Evolutionary conservation across 2,113 vertebrate species (phyloP), one percentile per base, ranked within the genome.

Genomic region (Percina caprodes): DNA sequence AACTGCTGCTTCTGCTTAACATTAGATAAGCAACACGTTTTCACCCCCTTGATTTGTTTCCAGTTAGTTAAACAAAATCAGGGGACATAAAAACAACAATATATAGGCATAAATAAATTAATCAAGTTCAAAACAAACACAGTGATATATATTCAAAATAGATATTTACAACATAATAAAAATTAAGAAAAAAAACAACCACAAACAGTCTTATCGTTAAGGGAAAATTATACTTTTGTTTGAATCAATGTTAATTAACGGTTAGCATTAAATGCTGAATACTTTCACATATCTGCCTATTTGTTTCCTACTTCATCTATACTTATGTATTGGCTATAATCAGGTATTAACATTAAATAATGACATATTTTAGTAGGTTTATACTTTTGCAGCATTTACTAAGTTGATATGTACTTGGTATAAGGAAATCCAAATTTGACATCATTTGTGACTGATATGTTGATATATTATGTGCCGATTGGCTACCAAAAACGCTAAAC

Each of bases 41-140:
- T 73, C 59, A 80, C 75, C 79, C 80, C 70, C 66, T 80, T 77
- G 55, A 82, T 78, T 87, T 88, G 84, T 65, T 84, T 91, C 83
- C 87, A 87, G 89, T 94, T 93, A 93, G 88, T 93, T 86, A 85
- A 92, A 93, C 89, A 88, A 80, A 85, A 83, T 72, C 80, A 82
- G 82, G 91, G 86, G 69, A 91, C 72, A 58, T 83, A 85, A 87
- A 91, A 93, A 89, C 87, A 85, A 92, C 89, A 88, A 92, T 91
- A 92, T 91, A 93, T 86, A 92, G 79, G 92, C 92, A 93, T 94
- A 94, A 95, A 96, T 95, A 95, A 95, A 95, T 96, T 94, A 96
- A 94, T 94, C 85, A 86, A 91, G 92, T 83, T 90, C 85, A 92
- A 93, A 94, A 90, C 87, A 92, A 93, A 94, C 74, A 93, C 87